A percentile compares a stretch with the other conserved stretches of the same genome.
phyloP scores from a whole-genome alignment of 2,797 vertebrate genomes.

The Pseudochirops cupreus region DNA sequence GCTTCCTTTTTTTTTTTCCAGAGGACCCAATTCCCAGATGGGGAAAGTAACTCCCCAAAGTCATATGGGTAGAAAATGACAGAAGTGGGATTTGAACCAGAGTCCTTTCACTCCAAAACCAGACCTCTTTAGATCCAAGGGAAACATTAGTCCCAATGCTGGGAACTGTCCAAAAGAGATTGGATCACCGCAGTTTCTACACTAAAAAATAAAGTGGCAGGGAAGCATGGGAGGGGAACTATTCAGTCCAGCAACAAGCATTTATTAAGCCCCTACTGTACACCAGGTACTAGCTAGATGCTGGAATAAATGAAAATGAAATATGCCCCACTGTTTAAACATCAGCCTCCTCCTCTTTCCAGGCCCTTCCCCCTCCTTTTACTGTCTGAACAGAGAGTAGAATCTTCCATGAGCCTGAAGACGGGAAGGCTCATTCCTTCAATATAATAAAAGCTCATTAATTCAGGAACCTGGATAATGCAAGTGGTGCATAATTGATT shows the following conservation, averaged over 20 bases:
- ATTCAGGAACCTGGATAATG: slow-evolving; percentile 23
- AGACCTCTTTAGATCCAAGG: slow-evolving; percentile 51
- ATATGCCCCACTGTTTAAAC: not conserved
- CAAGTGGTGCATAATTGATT: not conserved
- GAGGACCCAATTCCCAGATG: not conserved
- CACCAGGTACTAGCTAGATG: not conserved
- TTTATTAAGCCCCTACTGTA: not conserved
- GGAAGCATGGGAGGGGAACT: not conserved
- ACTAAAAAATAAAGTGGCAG: slow-evolving; percentile 17
- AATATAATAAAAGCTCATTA: not conserved
- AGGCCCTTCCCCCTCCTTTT: not conserved
- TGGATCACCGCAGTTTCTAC: not conserved
- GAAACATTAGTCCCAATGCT: slow-evolving; percentile 24
- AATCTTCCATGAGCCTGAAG: slow-evolving; percentile 5
- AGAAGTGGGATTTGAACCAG: slow-evolving; percentile 48
- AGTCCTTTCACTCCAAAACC: slow-evolving; percentile 34
- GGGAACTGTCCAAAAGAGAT: slow-evolving; percentile 14
- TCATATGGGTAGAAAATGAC: slow-evolving; percentile 22
- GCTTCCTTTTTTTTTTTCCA: not conserved
- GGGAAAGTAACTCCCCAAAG: not conserved
- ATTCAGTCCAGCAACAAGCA: not conserved
- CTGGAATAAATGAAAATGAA: not conserved
- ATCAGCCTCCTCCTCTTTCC: not conserved
- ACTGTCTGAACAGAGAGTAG: not conserved
- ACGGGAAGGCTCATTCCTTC: not conserved